Conservation (phyloP, 2,113 vertebrate genomes). For the Ciconia boyciana region DNA sequence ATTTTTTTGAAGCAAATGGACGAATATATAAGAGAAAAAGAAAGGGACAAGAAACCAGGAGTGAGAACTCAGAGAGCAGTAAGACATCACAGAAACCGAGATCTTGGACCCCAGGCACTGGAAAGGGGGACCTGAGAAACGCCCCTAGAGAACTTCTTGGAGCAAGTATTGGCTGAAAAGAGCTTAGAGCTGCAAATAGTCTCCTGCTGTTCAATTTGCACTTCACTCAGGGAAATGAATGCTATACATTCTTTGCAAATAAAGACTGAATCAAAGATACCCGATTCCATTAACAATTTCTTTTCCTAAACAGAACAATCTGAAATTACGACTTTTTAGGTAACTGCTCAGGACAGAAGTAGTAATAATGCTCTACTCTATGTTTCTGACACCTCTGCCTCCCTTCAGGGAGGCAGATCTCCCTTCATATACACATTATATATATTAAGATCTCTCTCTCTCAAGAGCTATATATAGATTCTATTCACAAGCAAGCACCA, state of each 20-base stretch:
- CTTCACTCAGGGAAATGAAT: not conserved
- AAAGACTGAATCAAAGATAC: not conserved
- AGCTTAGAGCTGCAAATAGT: not conserved
- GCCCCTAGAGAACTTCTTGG: not conserved
- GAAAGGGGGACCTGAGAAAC: not conserved
- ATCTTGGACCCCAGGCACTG: not conserved
- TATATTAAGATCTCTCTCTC: not conserved
- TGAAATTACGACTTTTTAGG: not conserved
- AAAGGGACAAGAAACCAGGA: not conserved
- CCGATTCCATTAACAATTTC: not conserved
- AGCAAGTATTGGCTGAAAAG: not conserved
- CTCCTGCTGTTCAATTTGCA: not conserved
- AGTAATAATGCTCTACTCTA: not conserved
- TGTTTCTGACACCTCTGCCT: not conserved
- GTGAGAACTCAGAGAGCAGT: not conserved
- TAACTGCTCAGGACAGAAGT: not conserved
- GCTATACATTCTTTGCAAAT: not conserved
- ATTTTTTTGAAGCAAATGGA: not conserved
- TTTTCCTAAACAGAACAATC: not conserved
- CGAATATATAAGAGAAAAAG: not conserved
- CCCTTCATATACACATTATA: not conserved
- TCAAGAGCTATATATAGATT: constrained; percentile 26
- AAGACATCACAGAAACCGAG: not conserved
- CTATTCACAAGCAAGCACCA: constrained; percentile 23
- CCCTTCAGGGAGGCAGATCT: not conserved